These are phyloP conservation scores for Troides helena DNA, from an alignment of 2,888 invertebrate genomes.

Conservation along the genomic window DNA sequence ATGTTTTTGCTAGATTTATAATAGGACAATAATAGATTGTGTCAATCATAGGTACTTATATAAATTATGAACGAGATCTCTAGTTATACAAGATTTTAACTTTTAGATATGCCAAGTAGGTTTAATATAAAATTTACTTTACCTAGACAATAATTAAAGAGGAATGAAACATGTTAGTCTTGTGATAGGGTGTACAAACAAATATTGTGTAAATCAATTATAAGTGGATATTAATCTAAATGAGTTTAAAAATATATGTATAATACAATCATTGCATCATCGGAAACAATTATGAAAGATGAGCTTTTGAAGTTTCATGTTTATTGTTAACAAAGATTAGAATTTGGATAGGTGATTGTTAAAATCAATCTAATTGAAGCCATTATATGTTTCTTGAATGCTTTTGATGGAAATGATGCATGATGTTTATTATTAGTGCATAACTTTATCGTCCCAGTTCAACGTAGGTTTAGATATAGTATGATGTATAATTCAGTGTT, in stretches of 20 bases:
- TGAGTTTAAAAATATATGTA: not conserved
- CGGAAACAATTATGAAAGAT: not conserved
- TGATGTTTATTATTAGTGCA: not conserved
- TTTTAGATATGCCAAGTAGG: constrained; percentile 12
- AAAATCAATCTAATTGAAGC: not conserved
- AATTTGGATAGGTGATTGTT: not conserved
- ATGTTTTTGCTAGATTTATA: constrained; percentile 17
- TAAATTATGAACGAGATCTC: constrained; percentile 29
- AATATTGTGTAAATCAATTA: constrained; percentile 11
- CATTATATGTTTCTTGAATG: not conserved
- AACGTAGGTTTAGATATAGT: not conserved
- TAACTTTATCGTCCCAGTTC: not conserved
- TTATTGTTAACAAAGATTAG: not conserved
- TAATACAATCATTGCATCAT: not conserved
- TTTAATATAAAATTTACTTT: constrained; percentile 4
- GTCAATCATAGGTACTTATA: constrained; percentile 31
- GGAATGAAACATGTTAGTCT: constrained; percentile 13
- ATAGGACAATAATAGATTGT: constrained; percentile 16
- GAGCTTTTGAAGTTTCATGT: not conserved
- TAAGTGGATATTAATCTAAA: constrained; percentile 19
- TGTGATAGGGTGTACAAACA: constrained; percentile 26
- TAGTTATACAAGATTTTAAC: constrained; percentile 13
- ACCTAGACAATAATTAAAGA: constrained; percentile 15
- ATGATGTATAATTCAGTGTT: constrained; percentile 5
- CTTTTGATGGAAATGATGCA: not conserved